Conservation (phyloP, 2,797 vertebrate species). For the Choloepus didactylus region DNA sequence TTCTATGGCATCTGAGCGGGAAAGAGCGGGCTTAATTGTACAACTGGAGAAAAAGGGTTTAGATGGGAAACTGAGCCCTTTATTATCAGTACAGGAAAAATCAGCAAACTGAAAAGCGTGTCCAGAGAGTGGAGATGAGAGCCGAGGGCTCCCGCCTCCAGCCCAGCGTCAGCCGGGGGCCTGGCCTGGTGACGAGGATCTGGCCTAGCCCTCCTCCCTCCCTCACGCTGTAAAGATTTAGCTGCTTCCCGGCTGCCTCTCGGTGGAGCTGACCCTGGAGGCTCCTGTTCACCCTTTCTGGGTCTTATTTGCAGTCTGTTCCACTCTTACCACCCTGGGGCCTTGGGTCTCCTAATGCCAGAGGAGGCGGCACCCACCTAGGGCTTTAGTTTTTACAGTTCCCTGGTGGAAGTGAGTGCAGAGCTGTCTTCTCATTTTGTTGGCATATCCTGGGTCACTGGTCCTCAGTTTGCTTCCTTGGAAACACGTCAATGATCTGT, state of each 20-base stretch:
- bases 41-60: background rate
- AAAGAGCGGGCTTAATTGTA: too few species aligned
- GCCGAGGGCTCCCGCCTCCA: background rate
- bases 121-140: background rate
- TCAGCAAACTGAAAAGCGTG: background rate
- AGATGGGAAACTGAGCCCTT: background rate
- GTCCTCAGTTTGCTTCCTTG: background rate
- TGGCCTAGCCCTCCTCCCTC: background rate
- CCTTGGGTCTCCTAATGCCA: conserved; percentile 81
- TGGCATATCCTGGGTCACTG: background rate
- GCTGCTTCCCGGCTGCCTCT: conserved; percentile 72
- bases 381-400: conserved; percentile 80
- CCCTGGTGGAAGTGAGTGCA: conserved; percentile 62
- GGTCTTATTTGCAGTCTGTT: conserved; percentile 76
- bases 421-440: background rate
- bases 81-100: background rate
- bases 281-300: conserved; percentile 73
- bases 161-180: background rate
- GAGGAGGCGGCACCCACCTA: conserved; percentile 79
- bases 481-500: too few species aligned
- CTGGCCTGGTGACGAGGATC: background rate
- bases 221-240: background rate
- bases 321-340: conserved; percentile 81
- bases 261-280: conserved; percentile 50
- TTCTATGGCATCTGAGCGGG: background rate